phyloP scores from a whole-genome alignment of 1,140 invertebrate species.

The Drosophila nannoptera region DNA sequence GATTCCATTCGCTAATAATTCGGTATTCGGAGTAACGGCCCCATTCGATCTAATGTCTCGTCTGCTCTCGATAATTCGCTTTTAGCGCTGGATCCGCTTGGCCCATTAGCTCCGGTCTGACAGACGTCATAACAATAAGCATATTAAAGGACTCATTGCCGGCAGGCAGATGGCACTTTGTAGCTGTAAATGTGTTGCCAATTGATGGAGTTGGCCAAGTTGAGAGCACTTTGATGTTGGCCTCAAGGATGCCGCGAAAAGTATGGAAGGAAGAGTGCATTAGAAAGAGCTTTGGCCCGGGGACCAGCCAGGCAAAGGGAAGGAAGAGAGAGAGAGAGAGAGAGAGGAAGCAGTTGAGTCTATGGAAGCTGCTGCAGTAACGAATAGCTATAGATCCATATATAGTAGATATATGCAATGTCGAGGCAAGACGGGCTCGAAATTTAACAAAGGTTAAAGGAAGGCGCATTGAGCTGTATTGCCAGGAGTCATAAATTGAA shows the following conservation, averaged over 20 bases:
- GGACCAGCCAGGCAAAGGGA: background rate
- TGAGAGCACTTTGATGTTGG: background rate
- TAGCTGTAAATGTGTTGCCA: slow-evolving; percentile 39
- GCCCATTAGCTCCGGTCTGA: background rate
- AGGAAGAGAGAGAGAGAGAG: background rate
- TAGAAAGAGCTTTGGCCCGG: no score
- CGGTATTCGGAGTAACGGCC: background rate
- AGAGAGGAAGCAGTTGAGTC: background rate
- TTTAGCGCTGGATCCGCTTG: background rate
- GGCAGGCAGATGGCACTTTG: slow-evolving; percentile 10
- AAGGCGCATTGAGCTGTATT: background rate
- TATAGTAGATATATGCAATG: no score
- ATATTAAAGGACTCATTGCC: slow-evolving; percentile 15
- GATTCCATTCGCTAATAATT: no score
- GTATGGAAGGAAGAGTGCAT: background rate
- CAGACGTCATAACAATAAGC: slow-evolving; percentile 39
- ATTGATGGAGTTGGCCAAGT: slow-evolving; percentile 31
- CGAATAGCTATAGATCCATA: no score
- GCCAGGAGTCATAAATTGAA: slow-evolving; percentile 13
- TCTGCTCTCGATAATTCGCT: slow-evolving; percentile 17
- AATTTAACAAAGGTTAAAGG: no score
- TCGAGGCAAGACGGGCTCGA: no score
- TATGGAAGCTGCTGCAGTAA: no score
- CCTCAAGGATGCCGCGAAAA: background rate
- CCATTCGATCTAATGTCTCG: slow-evolving; percentile 26